Base-by-base conservation (phyloP, 1,140 invertebrate genomes). In the Camponotus vicinus region DNA sequence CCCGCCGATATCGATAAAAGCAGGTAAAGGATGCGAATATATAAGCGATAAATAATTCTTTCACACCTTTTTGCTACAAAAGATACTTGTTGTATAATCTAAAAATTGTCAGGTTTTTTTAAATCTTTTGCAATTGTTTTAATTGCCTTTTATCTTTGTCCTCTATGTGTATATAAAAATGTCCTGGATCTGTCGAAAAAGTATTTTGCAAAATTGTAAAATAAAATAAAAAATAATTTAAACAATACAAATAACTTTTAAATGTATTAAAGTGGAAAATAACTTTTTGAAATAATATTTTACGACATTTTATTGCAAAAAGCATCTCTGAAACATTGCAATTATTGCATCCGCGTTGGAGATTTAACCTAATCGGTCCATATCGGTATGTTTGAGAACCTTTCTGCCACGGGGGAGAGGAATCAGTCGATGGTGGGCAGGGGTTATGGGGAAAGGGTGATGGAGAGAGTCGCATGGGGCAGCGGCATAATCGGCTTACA, bases 401-500 rank as follows among this genome's bases (percentile, higher is more conserved):
- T 83, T 83, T 61, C 11, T n/a, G n/a, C 42, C 27, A 18, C 1
- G n/a, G 5, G 45, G 13, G 27, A 40, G n/a, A 45, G 67, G 7
- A 32, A 59, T 70, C 64, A 32, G 66, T 63, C 40, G 57, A 21
- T 0, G 15, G 40, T 0, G 18, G 49, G 15, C 55, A 69, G 21
- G 0, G 78, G 34, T 80, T 64, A 45, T 7, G 6, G 40, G 37
- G 77, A 57, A 76, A 52, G 82, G 69, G 69, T 42, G 82, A 67
- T 32, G 55, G 69, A 49, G 79, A 83, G 61, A 64, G 57, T 80
- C 55, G 32, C 70, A 82, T 63, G 52, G 66, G 69, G 69, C 27
- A 73, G 45, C 77, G 63, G 73, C 87, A 90, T 90, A 90, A 90
- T 90, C 89, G 89, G 89, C 89, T 90, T 90, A 90, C 86, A 90